A percentile compares a stretch with the other conserved stretches of the same genome.
Evolutionary conservation across 2,113 vertebrate genomes (phyloP).

Genomic region (Macroglossus sobrinus): DNA sequence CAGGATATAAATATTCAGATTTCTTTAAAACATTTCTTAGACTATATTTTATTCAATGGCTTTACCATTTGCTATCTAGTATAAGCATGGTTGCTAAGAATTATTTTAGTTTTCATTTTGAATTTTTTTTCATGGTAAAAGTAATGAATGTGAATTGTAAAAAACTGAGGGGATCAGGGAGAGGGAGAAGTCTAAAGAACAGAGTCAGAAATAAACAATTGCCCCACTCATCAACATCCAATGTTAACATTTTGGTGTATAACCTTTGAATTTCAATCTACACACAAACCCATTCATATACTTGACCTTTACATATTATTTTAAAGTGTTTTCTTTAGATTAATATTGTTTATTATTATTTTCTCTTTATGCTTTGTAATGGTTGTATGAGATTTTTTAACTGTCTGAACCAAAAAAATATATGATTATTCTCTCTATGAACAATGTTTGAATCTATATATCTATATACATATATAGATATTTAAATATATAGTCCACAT

Average conservation of each 20-base stretch:
- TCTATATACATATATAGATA: neutral
- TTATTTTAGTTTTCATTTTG: neutral
- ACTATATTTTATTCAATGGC: neutral
- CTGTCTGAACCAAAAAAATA: conserved; percentile 5
- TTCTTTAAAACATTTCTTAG: neutral
- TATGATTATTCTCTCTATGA: neutral
- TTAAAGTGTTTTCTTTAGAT: neutral
- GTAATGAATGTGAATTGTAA: neutral
- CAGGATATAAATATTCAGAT: neutral
- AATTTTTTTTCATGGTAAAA: neutral
- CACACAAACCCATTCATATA: neutral
- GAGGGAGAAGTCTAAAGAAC: neutral
- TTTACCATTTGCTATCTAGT: neutral
- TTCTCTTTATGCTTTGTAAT: neutral
- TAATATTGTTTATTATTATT: neutral
- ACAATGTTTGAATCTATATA: neutral
- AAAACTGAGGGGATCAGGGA: neutral
- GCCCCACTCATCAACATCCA: neutral
- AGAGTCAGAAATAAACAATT: neutral
- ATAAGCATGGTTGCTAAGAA: neutral
- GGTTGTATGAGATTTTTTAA: neutral
- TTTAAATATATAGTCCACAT: neutral
- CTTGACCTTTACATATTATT: neutral
- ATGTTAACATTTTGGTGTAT: neutral
- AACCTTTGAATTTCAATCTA: neutral